phyloP scores from a whole-genome alignment of 2,888 invertebrate species.

The Diarsia brunnea region DNA sequence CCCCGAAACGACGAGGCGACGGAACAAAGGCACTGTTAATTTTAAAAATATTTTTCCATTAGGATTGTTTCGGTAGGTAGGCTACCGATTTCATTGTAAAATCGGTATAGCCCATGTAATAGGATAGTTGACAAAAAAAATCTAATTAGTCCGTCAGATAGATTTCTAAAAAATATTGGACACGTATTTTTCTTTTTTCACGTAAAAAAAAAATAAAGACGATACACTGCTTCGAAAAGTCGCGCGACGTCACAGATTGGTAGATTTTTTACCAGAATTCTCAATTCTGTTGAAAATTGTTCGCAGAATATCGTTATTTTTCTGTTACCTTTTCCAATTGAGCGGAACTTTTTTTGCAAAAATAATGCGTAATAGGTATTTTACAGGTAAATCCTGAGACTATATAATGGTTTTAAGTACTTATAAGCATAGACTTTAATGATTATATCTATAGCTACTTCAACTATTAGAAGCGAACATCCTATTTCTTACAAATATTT shows the following conservation, averaged over 20 bases:
- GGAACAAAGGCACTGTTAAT: slow-evolving; percentile 1
- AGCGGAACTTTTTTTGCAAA: not conserved
- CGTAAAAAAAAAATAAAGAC: too few species aligned
- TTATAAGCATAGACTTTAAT: not conserved
- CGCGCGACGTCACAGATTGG: too few species aligned
- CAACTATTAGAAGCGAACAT: not conserved
- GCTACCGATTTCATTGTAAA: not conserved
- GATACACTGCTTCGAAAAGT: too few species aligned
- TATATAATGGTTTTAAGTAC: not conserved
- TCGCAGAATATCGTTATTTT: not conserved
- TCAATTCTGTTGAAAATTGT: not conserved
- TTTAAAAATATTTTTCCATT: not conserved
- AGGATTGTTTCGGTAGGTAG: not conserved
- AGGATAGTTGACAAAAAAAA: too few species aligned
- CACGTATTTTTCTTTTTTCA: too few species aligned
- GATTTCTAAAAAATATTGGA: too few species aligned
- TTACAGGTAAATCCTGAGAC: not conserved
- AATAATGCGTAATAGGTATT: not conserved
- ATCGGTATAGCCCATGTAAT: not conserved
- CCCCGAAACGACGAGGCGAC: not conserved
- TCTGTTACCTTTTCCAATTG: not conserved
- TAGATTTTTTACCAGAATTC: too few species aligned
- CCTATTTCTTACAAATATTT: not conserved
- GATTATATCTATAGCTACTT: not conserved
- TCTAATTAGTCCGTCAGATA: too few species aligned